Evolutionary conservation across 1,140 invertebrate species (phyloP), one percentile per base, ranked within the genome.

Genomic region (Scylla paramamosain): DNA sequence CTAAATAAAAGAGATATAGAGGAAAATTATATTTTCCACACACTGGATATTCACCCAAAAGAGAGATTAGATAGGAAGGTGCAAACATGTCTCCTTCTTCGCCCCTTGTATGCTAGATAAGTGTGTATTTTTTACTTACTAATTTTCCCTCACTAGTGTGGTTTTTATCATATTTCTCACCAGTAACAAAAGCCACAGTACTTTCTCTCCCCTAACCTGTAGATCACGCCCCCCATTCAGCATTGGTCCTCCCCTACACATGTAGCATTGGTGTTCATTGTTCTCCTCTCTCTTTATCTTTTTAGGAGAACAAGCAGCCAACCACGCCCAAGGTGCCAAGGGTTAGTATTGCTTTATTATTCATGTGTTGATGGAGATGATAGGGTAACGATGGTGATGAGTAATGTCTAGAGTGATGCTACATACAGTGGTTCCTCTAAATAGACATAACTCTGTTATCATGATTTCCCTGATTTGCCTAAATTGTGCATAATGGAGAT

Each of bases 271-370:
- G 59, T 95, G 91, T 95, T 95, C 88, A 93, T 45, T 83, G 20
- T 84, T 46, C 67, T 95, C 46, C 91, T 95, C 31, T 93, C 88
- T 84, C 82, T 91, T 86, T 93, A 45, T 91, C 45, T 95, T 93
- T 93, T 95, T 93, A 95, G 95, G 95, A 95, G 67, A 95, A 95
- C 95, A 95, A 95, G 67, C 92, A 95, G 1, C 95, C 95, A 89
- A 32, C 28, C n/a, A 31, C 91, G 46, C 94, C 87, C 92, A 95
- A 95, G 77, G 20, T 93, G 48, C 92, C 14, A 16, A 59, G 88
- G 95, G 92, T 95, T 93, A 93, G 92, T 95, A 95, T 95, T 31
- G 52, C 1, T 31, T 25, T 31, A n/a, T 25, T 1, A 77, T 92
- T 32, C 59, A n/a, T n/a, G 2, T 92, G 28, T 77, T 77, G 67